Conservation (phyloP, 1,140 invertebrate species). For the Drosophila ambigua region DNA sequence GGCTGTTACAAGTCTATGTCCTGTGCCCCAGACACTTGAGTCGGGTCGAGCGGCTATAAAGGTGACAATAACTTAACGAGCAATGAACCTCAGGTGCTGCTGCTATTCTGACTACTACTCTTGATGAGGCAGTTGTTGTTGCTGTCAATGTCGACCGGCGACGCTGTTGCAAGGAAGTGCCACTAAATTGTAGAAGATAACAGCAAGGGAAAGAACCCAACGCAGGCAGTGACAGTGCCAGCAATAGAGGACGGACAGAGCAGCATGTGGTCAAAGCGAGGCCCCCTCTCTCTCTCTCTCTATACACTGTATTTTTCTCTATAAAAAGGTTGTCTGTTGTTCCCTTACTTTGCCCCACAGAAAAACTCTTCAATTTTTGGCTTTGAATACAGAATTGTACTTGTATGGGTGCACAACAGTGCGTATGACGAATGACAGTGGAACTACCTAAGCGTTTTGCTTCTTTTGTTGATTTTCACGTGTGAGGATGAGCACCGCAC, state of each 20-base stretch:
- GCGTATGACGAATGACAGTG: conserved; percentile 80
- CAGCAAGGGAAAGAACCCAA: conserved; percentile 45
- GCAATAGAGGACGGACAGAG: not conserved
- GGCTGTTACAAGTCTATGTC: conserved; percentile 60
- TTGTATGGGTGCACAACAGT: conserved; percentile 52
- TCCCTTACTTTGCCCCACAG: conserved; percentile 33
- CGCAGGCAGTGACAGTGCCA: not conserved
- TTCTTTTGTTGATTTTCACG: conserved; percentile 65
- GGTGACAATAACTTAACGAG: conserved; percentile 83
- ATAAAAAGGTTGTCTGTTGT: conserved; percentile 56
- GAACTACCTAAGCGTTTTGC: conserved; percentile 52
- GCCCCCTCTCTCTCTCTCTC: not conserved
- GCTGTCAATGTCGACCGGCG: conserved; percentile 59
- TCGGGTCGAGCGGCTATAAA: conserved; percentile 62
- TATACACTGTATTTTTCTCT: not conserved
- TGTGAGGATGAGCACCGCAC: conserved; percentile 39
- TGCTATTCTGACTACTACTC: conserved; percentile 34
- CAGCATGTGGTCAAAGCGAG: conserved; percentile 66
- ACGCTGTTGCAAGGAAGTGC: conserved; percentile 76
- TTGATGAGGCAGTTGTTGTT: conserved; percentile 33
- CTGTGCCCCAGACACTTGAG: conserved; percentile 65
- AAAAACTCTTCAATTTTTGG: conserved; percentile 23
- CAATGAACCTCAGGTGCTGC: conserved; percentile 68
- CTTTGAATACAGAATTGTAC: conserved; percentile 37
- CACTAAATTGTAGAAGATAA: conserved; percentile 80